These are phyloP conservation scores for Patella depressa DNA, from an alignment of 2,888 invertebrate species.

Conservation along the genomic window DNA sequence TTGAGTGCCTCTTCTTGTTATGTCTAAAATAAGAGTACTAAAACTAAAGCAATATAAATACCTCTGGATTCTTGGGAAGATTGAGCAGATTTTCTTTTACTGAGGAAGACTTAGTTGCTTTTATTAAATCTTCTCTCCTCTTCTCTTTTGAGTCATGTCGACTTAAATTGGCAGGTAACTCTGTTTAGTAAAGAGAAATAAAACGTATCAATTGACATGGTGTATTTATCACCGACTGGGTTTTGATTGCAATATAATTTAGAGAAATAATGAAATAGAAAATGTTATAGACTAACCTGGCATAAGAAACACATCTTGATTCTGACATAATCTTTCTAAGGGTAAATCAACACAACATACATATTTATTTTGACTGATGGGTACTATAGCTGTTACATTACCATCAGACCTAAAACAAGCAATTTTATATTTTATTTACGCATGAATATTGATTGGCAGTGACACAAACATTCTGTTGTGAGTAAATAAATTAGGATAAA, in stretches of 20 bases:
- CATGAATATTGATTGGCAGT: neutral
- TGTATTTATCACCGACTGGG: too few relatives aligned
- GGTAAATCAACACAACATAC: constrained; percentile 61
- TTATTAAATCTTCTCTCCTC: constrained; percentile 27
- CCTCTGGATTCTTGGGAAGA: constrained; percentile 52
- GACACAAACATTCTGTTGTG: too few relatives aligned
- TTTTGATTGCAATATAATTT: too few relatives aligned
- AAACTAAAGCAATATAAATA: constrained; percentile 19
- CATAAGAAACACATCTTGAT: constrained; percentile 49
- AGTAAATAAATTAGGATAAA: too few relatives aligned
- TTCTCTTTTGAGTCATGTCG: neutral
- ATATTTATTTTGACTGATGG: constrained; percentile 43
- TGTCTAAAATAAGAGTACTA: too few relatives aligned
- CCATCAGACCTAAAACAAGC: constrained; percentile 53
- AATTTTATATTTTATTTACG: neutral
- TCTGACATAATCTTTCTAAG: constrained; percentile 57
- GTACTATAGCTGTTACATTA: constrained; percentile 45
- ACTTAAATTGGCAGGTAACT: constrained; percentile 2
- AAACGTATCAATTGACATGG: too few relatives aligned
- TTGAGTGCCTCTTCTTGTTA: too few relatives aligned
- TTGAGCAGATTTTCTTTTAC: constrained; percentile 51
- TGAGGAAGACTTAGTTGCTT: constrained; percentile 32
- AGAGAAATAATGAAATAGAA: too few relatives aligned
- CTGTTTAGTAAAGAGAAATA: too few relatives aligned
- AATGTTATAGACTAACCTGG: constrained; percentile 46